A percentile compares a stretch with the other conserved stretches of the same genome.
These are phyloP conservation scores for Pangasius sanitwongsei DNA, from an alignment of 2,797 vertebrate genomes.

Conservation along the genomic window DNA sequence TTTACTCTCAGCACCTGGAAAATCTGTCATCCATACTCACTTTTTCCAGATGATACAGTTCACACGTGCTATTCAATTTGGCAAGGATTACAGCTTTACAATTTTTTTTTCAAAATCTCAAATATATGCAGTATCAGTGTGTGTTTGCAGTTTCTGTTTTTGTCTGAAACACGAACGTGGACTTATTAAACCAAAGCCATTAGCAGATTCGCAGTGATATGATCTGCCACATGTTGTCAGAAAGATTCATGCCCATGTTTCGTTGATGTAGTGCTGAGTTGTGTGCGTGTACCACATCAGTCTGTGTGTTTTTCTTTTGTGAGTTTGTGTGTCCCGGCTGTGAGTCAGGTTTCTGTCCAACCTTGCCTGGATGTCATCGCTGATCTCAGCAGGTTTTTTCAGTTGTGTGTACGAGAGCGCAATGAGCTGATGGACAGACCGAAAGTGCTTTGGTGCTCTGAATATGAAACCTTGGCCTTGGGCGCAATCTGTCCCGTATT, in stretches of 20 bases:
- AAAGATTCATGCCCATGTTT: constrained; percentile 25
- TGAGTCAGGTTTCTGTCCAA: constrained; percentile 79
- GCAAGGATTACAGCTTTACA: not conserved
- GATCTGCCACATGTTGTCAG: constrained; percentile 26
- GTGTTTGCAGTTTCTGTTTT: not conserved
- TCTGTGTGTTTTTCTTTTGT: constrained; percentile 1
- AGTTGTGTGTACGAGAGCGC: constrained; percentile 20
- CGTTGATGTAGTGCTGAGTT: not conserved
- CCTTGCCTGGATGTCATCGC: constrained; percentile 75
- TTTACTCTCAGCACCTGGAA: constrained; percentile 76
- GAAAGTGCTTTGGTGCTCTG: constrained; percentile 26
- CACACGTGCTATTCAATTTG: not conserved
- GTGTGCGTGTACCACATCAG: constrained; percentile 19
- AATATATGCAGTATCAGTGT: not conserved
- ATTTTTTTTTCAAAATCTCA: not conserved
- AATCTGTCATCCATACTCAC: constrained; percentile 3
- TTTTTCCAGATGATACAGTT: constrained; percentile 24
- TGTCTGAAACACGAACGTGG: not conserved
- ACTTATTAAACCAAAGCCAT: not conserved
- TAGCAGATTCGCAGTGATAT: not conserved
- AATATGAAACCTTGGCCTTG: constrained; percentile 29
- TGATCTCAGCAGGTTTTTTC: constrained; percentile 69
- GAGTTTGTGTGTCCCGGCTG: constrained; percentile 39
- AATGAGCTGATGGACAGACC: constrained; percentile 32
- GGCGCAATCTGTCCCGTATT: not conserved